Conservation (phyloP, 2,888 invertebrate genomes). For the Leptinotarsa juncta region DNA sequence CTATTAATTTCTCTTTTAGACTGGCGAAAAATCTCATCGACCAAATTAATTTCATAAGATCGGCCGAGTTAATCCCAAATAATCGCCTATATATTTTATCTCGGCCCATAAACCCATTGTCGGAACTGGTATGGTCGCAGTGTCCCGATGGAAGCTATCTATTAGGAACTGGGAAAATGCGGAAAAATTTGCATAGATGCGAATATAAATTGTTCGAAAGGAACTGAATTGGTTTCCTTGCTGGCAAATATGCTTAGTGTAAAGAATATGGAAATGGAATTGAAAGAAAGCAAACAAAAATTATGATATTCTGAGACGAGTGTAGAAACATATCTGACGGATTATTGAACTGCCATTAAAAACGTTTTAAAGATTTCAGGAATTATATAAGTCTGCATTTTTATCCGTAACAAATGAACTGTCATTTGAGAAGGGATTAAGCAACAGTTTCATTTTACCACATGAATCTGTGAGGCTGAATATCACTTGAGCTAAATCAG, state of each 20-base stretch:
- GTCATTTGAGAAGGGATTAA: too few species aligned
- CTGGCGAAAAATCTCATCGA: slow-evolving; percentile 8
- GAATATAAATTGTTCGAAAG: slow-evolving; percentile 23
- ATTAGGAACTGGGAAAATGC: slow-evolving; percentile 16
- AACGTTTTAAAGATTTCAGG: not conserved
- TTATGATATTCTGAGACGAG: not conserved
- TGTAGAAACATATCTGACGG: not conserved
- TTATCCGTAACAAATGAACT: too few species aligned
- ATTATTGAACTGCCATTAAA: not conserved
- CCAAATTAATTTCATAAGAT: slow-evolving; percentile 19
- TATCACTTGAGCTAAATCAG: not conserved
- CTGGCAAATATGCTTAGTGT: slow-evolving; percentile 10
- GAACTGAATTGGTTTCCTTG: slow-evolving; percentile 2
- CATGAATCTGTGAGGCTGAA: not conserved
- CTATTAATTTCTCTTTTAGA: slow-evolving; percentile 12
- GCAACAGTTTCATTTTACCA: too few species aligned
- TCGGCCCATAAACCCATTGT: slow-evolving; percentile 20
- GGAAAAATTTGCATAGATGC: slow-evolving; percentile 22
- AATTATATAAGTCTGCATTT: not conserved
- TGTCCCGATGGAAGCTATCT: slow-evolving; percentile 20
- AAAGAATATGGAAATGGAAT: not conserved
- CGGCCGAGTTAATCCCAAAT: slow-evolving; percentile 9
- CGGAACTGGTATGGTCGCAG: not conserved
- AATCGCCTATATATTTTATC: slow-evolving; percentile 21
- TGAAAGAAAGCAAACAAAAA: slow-evolving; percentile 9